Evolutionary conservation across 2,888 invertebrate species (phyloP).

Genomic region (Pachycephus smyrnensis): DNA sequence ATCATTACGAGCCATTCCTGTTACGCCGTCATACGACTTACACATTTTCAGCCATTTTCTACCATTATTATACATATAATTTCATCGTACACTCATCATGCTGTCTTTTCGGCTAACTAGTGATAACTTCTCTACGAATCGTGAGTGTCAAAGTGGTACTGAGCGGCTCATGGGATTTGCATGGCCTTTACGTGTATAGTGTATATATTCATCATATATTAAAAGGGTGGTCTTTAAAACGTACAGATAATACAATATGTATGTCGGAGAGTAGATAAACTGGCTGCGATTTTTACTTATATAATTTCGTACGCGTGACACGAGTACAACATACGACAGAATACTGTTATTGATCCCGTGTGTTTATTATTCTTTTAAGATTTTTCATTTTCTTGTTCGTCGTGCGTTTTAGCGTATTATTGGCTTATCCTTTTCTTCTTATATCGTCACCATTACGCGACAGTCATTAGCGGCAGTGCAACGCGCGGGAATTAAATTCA

Average conservation of each 20-base stretch:
- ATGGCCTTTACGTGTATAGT: background rate
- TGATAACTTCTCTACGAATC: background rate
- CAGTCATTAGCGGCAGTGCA: background rate
- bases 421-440: background rate
- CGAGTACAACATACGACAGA: background rate
- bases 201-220: background rate
- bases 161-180: background rate
- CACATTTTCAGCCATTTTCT: background rate
- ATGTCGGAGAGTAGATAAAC: background rate
- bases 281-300: background rate
- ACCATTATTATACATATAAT: background rate
- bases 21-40: background rate
- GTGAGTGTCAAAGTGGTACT: background rate
- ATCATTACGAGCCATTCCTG: constrained; percentile 22
- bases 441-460: background rate
- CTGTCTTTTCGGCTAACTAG: background rate
- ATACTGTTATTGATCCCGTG: background rate
- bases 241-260: background rate
- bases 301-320: background rate
- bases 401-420: background rate
- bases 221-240: background rate
- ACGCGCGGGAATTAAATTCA: background rate
- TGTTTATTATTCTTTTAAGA: background rate
- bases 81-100: background rate
- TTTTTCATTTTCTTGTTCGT: background rate